Evolutionary conservation across 2,113 vertebrate species (phyloP), one percentile per base, ranked within the genome.

Genomic region (Eretmochelys imbricata): DNA sequence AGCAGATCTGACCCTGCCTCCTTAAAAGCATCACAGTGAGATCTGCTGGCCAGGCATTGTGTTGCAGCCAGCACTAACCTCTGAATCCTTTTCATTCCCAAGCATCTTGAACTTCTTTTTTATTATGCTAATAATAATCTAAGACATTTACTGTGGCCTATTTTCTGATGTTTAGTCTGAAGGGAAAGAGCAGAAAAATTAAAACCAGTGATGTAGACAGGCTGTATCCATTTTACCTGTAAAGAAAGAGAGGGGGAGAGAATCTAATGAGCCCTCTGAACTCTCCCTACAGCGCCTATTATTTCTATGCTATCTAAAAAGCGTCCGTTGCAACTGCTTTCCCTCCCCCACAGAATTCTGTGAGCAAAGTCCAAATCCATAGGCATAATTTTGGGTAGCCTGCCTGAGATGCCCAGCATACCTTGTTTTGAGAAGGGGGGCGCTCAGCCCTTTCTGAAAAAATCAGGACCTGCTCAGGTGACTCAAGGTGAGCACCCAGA

Each of bases 171-270:
- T 82, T 31, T 48, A 35, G 81, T 46, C 80, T 59, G 89, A 89
- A 96, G 27, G 48, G 59, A 96, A 95, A 80, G n/a, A 75, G 27
- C n/a, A 85, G 59, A 80, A 91, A 95, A 51, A 90, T 75, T 53
- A 50, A 62, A 76, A 87, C 84, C 82, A 79, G 88, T 80, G 85
- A 27, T 89, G 59, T 65, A 88, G 38, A 57, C 75, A 90, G 78
- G n/a, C 72, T 16, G 5, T 57, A 87, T 38, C 16, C 42, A 7
- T 29, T 94, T 94, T 93, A 38, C 31, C 17, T 92, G 48, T 6
- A 80, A 91, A 91, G 78, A 49, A 42, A 19, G 65, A 79, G 65
- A n/a, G 62, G 19, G 19, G 19, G 5, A 59, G 81, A 87, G 79
- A 48, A 81, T 38, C 81, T 17, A 54, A 20, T 75, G 65, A 57